These are phyloP conservation scores for Pollenia labialis DNA, from an alignment of 2,888 invertebrate genomes.

Conservation along the genomic window DNA sequence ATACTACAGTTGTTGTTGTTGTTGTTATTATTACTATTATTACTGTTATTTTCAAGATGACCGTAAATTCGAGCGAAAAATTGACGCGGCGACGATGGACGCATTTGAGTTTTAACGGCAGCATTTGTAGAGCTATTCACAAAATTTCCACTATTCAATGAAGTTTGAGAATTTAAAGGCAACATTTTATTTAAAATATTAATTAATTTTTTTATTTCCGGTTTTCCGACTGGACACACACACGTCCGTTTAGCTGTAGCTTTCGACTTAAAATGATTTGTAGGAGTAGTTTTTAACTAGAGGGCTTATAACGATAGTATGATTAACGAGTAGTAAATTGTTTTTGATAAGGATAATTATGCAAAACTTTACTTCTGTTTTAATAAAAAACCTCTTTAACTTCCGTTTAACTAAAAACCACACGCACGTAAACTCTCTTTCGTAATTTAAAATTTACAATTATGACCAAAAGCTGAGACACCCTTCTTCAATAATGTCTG, in stretches of 20 bases:
- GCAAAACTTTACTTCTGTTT: conserved; percentile 41
- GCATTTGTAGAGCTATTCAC: conserved; percentile 43
- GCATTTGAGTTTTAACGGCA: conserved; percentile 76
- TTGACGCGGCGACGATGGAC: conserved; percentile 91
- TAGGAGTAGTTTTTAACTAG: conserved; percentile 32
- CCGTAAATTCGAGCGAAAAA: conserved; percentile 93
- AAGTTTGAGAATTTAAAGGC: conserved; percentile 61
- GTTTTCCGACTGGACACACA: conserved; percentile 31
- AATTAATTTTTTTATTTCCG: neutral
- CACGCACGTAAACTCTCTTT: conserved; percentile 19
- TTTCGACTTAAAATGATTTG: conserved; percentile 59
- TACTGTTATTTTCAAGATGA: conserved; percentile 86
- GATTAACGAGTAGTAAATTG: conserved; percentile 50
- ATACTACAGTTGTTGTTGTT: conserved; percentile 6
- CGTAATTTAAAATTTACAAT: conserved; percentile 28
- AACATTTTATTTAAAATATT: conserved; percentile 51
- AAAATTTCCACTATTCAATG: conserved; percentile 50
- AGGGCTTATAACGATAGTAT: conserved; percentile 41
- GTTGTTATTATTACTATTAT: conserved; percentile 15
- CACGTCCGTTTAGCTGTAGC: conserved; percentile 49
- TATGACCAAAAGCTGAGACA: conserved; percentile 54
- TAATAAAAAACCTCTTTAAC: conserved; percentile 54
- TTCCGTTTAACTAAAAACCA: conserved; percentile 53
- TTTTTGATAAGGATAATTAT: conserved; percentile 35
- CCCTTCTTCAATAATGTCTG: conserved; percentile 59